Conservation (phyloP, 92 coral and sea anemone genomes). For the Plumapathes pennacea region DNA sequence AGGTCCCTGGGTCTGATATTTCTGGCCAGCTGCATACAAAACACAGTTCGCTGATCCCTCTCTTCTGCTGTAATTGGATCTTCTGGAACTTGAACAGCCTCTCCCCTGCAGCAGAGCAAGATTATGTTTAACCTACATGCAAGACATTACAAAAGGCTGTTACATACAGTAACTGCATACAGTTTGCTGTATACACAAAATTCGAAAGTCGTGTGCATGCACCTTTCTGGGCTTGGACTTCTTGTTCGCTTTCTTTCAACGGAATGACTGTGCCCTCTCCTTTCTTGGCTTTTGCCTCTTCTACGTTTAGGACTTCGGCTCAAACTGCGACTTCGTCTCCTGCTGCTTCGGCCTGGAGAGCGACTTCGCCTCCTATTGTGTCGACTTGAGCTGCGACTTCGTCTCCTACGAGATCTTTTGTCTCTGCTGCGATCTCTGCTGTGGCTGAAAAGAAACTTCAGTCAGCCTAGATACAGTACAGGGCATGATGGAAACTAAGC, state of each 20-base stretch:
- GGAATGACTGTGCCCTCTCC: no score
- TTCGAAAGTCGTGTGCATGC: background rate
- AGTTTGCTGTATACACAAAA: background rate
- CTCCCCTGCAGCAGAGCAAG: no score
- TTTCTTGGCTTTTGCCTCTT: slow-evolving; percentile 27
- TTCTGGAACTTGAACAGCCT: slow-evolving; percentile 66
- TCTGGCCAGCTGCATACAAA: slow-evolving; percentile 99
- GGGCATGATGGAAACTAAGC: no score
- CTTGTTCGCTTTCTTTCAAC: no score
- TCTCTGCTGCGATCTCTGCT: background rate
- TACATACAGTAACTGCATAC: background rate
- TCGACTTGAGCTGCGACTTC: slow-evolving; percentile 19
- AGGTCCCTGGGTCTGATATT: slow-evolving; percentile 92
- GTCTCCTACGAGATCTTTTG: slow-evolving; percentile 10
- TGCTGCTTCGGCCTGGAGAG: slow-evolving; percentile 25
- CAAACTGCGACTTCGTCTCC: slow-evolving; percentile 58
- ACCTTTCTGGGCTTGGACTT: slow-evolving; percentile 68
- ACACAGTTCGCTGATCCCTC: slow-evolving; percentile 92
- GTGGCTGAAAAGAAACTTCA: background rate
- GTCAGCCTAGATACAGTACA: background rate
- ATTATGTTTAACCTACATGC: no score
- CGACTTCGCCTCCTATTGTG: slow-evolving; percentile 62
- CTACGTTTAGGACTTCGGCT: slow-evolving; percentile 41
- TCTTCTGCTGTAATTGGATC: slow-evolving; percentile 81
- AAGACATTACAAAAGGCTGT: no score